Evolutionary conservation across 2,797 vertebrate genomes (phyloP).

Genomic region (Nasua narica): DNA sequence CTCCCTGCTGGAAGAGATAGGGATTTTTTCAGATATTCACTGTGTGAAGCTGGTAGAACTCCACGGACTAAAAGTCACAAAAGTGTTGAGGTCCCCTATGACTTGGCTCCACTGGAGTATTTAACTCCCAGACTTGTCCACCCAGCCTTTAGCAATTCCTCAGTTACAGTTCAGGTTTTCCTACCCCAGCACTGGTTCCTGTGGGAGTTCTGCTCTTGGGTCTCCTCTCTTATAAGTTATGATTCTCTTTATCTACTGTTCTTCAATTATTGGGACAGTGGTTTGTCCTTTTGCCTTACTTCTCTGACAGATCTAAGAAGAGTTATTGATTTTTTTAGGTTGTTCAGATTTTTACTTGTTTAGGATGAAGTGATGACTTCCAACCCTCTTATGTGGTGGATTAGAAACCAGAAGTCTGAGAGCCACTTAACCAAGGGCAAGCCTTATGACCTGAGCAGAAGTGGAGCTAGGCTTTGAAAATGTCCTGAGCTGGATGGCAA

Average conservation of each 20-base stretch:
- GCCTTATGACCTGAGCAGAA: background rate
- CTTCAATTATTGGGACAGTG: background rate
- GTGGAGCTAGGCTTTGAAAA: background rate
- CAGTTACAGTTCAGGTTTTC: background rate
- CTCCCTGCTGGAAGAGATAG: background rate
- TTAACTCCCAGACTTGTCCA: background rate
- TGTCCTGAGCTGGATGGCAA: background rate
- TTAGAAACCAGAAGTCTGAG: background rate
- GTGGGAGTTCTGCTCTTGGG: background rate
- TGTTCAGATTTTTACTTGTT: background rate
- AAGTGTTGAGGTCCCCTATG: too few relatives aligned
- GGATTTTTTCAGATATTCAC: background rate
- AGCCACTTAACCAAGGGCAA: background rate
- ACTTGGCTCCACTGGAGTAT: background rate
- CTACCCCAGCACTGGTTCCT: background rate
- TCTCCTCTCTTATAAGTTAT: background rate
- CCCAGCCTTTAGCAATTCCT: background rate
- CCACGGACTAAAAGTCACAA: background rate
- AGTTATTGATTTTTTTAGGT: background rate
- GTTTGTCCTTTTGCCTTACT: background rate
- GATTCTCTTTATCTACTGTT: background rate
- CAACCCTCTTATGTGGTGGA: background rate
- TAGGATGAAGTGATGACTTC: background rate
- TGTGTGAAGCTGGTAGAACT: background rate
- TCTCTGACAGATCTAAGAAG: background rate